Conservation (phyloP, 2,888 invertebrate species). For the Epinotia brunnichana region DNA sequence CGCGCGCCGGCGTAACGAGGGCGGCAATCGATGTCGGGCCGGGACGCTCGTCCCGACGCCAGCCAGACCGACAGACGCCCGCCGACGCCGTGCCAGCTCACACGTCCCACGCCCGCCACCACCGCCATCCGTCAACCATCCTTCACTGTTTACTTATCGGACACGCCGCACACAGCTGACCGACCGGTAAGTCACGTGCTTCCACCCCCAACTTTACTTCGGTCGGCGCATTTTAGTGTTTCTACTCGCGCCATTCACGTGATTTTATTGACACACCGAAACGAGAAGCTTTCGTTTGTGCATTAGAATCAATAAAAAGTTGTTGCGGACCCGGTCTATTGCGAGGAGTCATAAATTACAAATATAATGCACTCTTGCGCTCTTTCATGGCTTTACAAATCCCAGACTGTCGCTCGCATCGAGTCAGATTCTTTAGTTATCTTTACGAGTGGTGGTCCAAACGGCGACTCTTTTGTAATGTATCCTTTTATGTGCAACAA, state of each 20-base stretch:
- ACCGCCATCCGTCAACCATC: slow-evolving; percentile 67
- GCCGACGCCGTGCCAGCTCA: slow-evolving; percentile 78
- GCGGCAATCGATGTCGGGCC: slow-evolving; percentile 83
- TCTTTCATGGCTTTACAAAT: slow-evolving; percentile 74
- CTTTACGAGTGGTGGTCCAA: slow-evolving; percentile 75
- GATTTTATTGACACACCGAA: slow-evolving; percentile 58
- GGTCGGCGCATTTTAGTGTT: slow-evolving; percentile 48
- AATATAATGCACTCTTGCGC: slow-evolving; percentile 78
- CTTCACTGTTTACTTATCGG: slow-evolving; percentile 80
- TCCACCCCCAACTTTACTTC: slow-evolving; percentile 51
- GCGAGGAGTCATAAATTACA: slow-evolving; percentile 71
- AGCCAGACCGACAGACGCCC: slow-evolving; percentile 85
- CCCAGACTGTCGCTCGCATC: slow-evolving; percentile 63
- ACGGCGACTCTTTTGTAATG: slow-evolving; percentile 75
- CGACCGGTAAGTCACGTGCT: slow-evolving; percentile 82
- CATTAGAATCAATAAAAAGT: slow-evolving; percentile 67
- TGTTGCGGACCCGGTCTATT: slow-evolving; percentile 66
- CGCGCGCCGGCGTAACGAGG: slow-evolving; percentile 78
- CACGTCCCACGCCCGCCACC: slow-evolving; percentile 69
- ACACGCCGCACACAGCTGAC: slow-evolving; percentile 81
- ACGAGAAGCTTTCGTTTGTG: slow-evolving; percentile 59
- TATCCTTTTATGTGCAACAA: slow-evolving; percentile 77
- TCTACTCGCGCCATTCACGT: slow-evolving; percentile 27
- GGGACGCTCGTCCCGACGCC: slow-evolving; percentile 83
- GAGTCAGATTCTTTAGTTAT: slow-evolving; percentile 73